Percentiles rank a stretch among this genome's conserved stretches.
Evolutionary conservation across 2,797 vertebrate species (phyloP).

Genomic region (Paguma larvata): DNA sequence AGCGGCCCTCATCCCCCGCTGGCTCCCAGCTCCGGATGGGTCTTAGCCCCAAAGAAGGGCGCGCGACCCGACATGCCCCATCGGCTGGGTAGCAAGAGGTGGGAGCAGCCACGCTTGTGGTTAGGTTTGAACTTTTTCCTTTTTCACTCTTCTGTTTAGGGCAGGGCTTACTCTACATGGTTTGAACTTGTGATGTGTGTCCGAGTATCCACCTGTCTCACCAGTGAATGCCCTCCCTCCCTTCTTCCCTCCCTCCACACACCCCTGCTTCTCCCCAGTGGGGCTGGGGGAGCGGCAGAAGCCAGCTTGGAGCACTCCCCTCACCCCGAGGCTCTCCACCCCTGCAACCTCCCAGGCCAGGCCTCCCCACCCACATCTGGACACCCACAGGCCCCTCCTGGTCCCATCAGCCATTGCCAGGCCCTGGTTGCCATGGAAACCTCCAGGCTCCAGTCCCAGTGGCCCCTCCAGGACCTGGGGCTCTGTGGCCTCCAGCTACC

Average conservation of each 20-base stretch:
- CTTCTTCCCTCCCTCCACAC: too few species aligned
- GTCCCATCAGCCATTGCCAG: not conserved
- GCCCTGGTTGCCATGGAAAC: not conserved
- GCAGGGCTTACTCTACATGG: not conserved
- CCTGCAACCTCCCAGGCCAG: not conserved
- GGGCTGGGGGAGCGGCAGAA: not conserved
- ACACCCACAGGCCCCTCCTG: fast-evolving
- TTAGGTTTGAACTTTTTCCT: constrained; percentile 33
- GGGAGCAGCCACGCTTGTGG: not conserved
- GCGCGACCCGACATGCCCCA: not conserved
- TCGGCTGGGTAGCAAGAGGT: not conserved
- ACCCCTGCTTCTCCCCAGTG: not conserved
- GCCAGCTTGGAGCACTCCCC: not conserved
- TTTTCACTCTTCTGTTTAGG: constrained; percentile 25
- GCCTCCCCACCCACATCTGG: not conserved
- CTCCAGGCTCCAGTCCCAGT: too few species aligned
- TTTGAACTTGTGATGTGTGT: not conserved
- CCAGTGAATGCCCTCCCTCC: not conserved
- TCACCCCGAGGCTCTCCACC: not conserved
- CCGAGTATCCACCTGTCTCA: not conserved
- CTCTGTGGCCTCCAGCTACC: not conserved
- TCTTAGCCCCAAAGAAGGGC: not conserved
- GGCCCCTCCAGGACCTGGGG: not conserved
- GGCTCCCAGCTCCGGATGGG: not conserved
- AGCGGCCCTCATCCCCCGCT: not conserved